These are phyloP conservation scores for Phylloscopus whistleri DNA, from an alignment of 2,113 vertebrate species.

Conservation along the genomic window DNA sequence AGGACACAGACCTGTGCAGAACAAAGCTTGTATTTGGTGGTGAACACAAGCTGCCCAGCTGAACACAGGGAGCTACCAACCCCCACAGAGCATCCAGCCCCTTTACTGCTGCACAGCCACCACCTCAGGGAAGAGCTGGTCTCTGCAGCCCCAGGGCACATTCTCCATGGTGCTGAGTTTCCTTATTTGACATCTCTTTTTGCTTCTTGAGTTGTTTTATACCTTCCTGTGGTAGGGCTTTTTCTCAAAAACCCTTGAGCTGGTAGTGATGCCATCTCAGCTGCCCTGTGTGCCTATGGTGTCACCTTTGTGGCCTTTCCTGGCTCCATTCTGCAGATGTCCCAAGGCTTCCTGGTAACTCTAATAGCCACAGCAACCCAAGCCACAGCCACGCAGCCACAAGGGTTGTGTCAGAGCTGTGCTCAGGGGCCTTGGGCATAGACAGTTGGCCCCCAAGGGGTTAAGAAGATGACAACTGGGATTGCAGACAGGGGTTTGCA, in stretches of 20 bases:
- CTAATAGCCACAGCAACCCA: not conserved
- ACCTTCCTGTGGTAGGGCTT: not conserved
- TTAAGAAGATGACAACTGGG: not conserved
- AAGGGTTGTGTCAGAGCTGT: not conserved
- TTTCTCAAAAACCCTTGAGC: not conserved
- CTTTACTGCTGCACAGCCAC: not conserved
- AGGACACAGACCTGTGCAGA: not conserved
- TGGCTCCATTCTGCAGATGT: not conserved
- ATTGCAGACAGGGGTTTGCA: not conserved
- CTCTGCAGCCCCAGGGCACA: not conserved
- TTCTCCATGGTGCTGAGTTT: not conserved
- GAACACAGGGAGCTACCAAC: not conserved
- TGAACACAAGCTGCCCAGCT: not conserved
- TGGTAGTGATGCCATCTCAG: not conserved
- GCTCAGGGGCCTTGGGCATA: not conserved
- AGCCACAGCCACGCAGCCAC: rapidly evolving
- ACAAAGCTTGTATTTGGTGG: not conserved
- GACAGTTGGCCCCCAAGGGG: rapidly evolving
- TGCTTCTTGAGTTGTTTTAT: not conserved
- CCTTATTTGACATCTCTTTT: not conserved
- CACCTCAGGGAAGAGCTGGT: not conserved
- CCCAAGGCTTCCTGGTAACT: not conserved
- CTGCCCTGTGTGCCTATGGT: not conserved
- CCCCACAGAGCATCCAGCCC: rapidly evolving
- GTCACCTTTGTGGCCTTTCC: not conserved